Evolutionary conservation across 2,113 vertebrate genomes (phyloP).

Genomic region (Campylomormyrus tamandua): DNA sequence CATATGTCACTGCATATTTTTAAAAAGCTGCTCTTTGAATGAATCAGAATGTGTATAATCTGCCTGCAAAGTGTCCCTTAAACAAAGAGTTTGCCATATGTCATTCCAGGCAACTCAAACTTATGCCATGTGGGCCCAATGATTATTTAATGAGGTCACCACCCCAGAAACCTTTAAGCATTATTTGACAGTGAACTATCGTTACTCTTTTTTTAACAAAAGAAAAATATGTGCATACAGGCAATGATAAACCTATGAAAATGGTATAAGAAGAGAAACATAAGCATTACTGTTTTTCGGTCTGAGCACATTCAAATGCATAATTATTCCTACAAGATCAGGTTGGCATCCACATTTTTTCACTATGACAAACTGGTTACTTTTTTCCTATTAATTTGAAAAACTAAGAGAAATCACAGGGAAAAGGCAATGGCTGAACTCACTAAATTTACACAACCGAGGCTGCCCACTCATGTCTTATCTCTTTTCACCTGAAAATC

Average conservation of each 20-base stretch:
- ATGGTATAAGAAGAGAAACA: neutral
- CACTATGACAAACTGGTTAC: neutral
- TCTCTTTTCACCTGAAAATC: neutral
- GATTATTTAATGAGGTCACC: neutral
- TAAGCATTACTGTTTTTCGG: neutral
- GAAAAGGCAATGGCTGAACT: neutral
- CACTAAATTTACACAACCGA: neutral
- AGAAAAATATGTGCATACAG: neutral
- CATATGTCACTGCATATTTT: constrained; percentile 8
- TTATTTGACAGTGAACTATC: neutral
- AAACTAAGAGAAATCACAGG: neutral
- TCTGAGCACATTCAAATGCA: neutral
- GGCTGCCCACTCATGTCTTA: neutral
- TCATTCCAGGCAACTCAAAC: neutral
- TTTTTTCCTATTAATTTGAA: neutral
- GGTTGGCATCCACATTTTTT: neutral
- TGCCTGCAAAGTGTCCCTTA: neutral
- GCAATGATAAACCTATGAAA: neutral
- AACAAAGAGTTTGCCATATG: neutral
- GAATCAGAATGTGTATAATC: neutral
- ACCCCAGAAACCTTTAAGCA: neutral
- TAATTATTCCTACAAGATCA: neutral
- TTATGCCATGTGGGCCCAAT: neutral
- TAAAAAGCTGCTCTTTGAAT: neutral
- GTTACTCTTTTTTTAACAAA: neutral